phyloP scores from a whole-genome alignment of 2,797 vertebrate genomes.

The Eulemur mongoz region DNA sequence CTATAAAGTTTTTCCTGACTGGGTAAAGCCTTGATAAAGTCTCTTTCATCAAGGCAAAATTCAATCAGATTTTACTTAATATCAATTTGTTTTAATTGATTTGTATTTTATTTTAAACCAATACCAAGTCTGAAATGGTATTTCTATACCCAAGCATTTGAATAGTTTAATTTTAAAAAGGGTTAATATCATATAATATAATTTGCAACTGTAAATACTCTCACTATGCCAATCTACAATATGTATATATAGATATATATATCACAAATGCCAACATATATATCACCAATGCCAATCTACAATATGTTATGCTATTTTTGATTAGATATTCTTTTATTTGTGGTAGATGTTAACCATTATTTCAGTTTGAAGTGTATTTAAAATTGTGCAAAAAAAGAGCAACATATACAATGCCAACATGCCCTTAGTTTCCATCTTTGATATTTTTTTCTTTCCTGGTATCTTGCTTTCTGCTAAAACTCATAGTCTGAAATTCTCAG shows the following conservation, averaged over 20 bases:
- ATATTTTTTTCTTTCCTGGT: background rate
- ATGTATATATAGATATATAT: too few species aligned
- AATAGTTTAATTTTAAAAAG: background rate
- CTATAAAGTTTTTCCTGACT: background rate
- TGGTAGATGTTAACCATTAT: background rate
- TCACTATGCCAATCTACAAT: background rate
- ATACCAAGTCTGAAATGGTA: background rate
- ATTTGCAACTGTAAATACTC: background rate
- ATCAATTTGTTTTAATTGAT: background rate
- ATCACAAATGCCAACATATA: background rate
- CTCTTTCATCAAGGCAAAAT: background rate
- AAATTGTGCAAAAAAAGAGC: background rate
- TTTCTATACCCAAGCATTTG: background rate
- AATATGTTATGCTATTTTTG: background rate
- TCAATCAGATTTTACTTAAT: background rate
- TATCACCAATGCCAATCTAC: background rate
- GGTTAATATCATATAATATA: background rate
- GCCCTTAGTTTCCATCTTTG: background rate
- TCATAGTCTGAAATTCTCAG: constrained; percentile 37
- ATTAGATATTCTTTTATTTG: background rate
- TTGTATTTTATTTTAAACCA: background rate
- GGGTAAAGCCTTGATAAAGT: background rate
- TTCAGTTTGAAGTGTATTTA: background rate
- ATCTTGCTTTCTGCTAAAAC: constrained; percentile 42
- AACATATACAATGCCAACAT: background rate